Evolutionary conservation across 2,888 invertebrate species (phyloP), one percentile per base, ranked within the genome.

Genomic region (Agrotis exclamationis): DNA sequence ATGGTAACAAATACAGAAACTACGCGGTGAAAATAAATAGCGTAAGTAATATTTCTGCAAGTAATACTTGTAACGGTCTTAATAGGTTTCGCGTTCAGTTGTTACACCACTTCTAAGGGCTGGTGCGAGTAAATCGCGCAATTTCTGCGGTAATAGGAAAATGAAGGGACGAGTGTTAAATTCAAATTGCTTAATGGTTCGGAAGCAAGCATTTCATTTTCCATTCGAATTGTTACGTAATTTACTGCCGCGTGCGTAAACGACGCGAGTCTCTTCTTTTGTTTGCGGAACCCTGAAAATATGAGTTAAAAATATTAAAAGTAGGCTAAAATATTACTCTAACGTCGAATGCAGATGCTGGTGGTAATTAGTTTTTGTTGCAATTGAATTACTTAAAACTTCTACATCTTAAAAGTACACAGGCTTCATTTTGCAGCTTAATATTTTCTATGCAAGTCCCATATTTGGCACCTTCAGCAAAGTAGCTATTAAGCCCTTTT

Each of bases 111-210:
- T 84, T 83, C 76, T 85, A 76, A 85, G 85, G 85, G 79, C 83
- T 85, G 79, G 85, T 73, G 76, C 76, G 86, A 88, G 90, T 88
- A 91, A 92, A 90, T 89, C 90, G 91, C 81, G 87, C 91, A 92
- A 92, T 94, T 93, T 93, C 90, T 91, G 92, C 84, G 91, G 93
- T 93, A 95, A 94, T 95, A 93, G 92, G 93, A 93, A 95, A 94
- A 95, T 94, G 94, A 95, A 95, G 93, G 95, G 94, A 95, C 94
- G 94, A 95, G 95, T 96, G 96, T 95, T 95, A 95, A 95, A 95
- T 95, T 95, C 94, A 93, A 95, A 96, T 96, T 94, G 95, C 91
- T 93, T 94, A 96, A 96, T 95, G 95, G 95, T 89, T 92, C 88
- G 93, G 93, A 93, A 95, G 91, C 93, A 94, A 91, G 93, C 94